Evolutionary conservation across 2,113 vertebrate genomes (phyloP), one percentile per base, ranked within the genome.

Genomic region (Climacteris rufus): DNA sequence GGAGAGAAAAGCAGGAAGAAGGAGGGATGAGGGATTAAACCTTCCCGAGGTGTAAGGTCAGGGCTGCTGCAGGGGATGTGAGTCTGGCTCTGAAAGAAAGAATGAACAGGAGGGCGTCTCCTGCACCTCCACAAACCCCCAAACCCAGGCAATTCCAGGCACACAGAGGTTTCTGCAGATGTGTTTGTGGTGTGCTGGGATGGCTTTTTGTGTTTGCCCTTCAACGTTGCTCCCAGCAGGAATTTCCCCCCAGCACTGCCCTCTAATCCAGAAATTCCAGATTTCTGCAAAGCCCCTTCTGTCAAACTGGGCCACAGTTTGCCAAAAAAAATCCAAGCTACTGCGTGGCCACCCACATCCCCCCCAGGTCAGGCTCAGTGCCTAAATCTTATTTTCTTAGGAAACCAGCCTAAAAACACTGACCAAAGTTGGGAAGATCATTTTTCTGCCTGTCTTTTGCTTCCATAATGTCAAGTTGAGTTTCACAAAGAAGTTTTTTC

Each of bases 111-210:
- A 44, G 31, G 33, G 15, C 15, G 7, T 52, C 25, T 79, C 66
- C 68, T 57, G 42, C 27, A 3, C 1, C 4, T 3, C 31, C 50
- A 35, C 10, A 80, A 37, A 28, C 1, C 22, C 50, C 59, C 2
- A 5, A 59, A 66, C 5, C 1, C 21, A 22, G 35, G 28, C 20
- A 50, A 45, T 39, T 76, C 23, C 33, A 72, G 28, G 9, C 47
- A 10, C n/a, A 65, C 37, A 23, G 54, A 84, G 20, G 2, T 35
- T 65, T 13, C 50, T 74, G 49, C 68, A 13, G 0, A 0, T 1
- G 3, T 12, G 19, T 5, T 1, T 2, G 1, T 13, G 56, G 13
- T 15, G 50, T 3, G 31, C 10, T 11, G 45, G 54, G 50, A 40
- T n/a, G 53, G 8, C 2, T 33, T 47, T 13, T 7, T 14, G 9